Conservation (phyloP, 2,113 vertebrate genomes). For the Oncorhynchus keta region DNA sequence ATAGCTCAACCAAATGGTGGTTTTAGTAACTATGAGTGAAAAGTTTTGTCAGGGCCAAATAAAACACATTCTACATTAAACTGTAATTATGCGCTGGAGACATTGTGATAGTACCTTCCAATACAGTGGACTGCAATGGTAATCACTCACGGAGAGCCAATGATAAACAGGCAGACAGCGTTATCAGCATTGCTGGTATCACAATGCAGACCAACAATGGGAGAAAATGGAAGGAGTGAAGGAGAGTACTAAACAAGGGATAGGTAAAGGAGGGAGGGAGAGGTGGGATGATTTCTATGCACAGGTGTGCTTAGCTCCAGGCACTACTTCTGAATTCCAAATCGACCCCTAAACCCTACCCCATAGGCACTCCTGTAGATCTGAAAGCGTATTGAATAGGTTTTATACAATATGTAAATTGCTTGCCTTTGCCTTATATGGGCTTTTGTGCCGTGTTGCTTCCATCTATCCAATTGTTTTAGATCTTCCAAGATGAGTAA, state of each 20-base stretch:
- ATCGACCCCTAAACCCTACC: too few species aligned
- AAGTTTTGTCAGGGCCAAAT: neutral
- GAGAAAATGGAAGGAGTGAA: neutral
- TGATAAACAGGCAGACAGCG: neutral
- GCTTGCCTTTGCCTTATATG: too few species aligned
- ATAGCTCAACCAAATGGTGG: neutral
- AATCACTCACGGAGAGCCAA: neutral
- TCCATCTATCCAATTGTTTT: too few species aligned
- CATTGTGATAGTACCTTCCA: neutral
- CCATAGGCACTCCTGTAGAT: too few species aligned
- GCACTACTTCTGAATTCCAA: too few species aligned
- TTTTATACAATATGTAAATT: too few species aligned
- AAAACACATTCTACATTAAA: constrained; percentile 11
- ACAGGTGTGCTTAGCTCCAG: too few species aligned
- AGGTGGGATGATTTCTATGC: too few species aligned
- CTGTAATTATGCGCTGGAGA: constrained; percentile 12
- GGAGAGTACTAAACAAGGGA: neutral
- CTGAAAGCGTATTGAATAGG: too few species aligned
- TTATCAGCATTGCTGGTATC: neutral
- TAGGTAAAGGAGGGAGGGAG: neutral
- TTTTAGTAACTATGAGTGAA: neutral
- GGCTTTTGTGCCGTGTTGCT: too few species aligned
- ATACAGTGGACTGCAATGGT: neutral
- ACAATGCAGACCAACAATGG: neutral
- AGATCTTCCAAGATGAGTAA: too few species aligned